Evolutionary conservation across 2,797 vertebrate species (phyloP).

Genomic region (Tenualosa ilisha): DNA sequence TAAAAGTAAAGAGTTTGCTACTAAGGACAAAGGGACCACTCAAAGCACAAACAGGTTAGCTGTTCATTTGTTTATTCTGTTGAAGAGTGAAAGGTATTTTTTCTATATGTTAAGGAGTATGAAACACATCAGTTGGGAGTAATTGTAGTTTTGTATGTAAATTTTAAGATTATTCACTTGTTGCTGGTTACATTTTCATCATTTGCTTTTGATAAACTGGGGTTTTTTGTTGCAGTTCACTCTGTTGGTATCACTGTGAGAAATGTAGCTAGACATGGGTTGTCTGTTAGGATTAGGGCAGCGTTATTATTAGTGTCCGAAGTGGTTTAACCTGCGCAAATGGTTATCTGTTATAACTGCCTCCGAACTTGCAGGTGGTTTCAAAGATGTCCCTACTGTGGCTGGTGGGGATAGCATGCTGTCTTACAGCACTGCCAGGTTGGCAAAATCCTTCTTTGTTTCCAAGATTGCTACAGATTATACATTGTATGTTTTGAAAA

Average conservation of each 20-base stretch:
- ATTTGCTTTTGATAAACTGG: not conserved
- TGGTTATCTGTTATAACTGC: not conserved
- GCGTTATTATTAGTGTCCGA: no score
- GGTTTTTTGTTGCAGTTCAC: not conserved
- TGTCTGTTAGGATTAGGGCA: not conserved
- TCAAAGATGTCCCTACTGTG: slow-evolving; percentile 65
- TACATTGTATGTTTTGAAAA: not conserved
- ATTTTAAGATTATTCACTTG: not conserved
- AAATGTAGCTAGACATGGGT: not conserved
- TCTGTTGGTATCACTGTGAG: not conserved
- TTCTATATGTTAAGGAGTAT: not conserved
- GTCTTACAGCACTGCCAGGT: slow-evolving; percentile 67
- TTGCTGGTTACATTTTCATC: not conserved
- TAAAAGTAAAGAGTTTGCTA: not conserved
- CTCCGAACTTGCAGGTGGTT: slow-evolving; percentile 51
- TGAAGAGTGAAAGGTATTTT: not conserved
- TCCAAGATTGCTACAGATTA: not conserved
- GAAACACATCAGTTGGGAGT: not conserved
- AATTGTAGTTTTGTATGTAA: no score
- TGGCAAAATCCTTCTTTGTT: slow-evolving; percentile 28
- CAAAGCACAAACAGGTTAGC: not conserved
- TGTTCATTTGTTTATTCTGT: not conserved
- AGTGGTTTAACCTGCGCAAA: not conserved
- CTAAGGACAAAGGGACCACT: not conserved
- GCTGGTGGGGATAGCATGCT: slow-evolving; percentile 59